Evolutionary conservation across 2,113 vertebrate species (phyloP), one percentile per base, ranked within the genome.

Genomic region (Chlamydotis undulata): DNA sequence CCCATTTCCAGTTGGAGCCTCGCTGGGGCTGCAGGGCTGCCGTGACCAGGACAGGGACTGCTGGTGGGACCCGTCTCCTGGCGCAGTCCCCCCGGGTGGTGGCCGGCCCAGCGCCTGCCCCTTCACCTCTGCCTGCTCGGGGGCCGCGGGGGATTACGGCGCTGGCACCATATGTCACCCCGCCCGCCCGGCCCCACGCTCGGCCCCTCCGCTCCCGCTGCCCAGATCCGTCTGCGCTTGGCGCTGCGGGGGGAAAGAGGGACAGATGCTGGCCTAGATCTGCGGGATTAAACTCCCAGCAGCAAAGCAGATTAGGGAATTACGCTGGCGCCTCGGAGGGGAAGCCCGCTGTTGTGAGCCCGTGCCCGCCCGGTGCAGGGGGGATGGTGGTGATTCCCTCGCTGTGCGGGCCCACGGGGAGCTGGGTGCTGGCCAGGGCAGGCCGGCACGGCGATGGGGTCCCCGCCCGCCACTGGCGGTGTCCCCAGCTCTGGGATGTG

Each of bases 191-290:
- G 67, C 59, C 9, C 77, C 16, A 23, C 4, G 15, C 60, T 24
- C 59, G 39, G 89, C 94, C 47, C 65, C n/a, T 2, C 53, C 45
- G 52, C 75, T 80, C 78, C 6, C 2, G 16, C 74, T 83, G 75
- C 83, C 80, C 84, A 90, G 73, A 97, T 93, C 85, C 64, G 43
- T 85, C 69, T 39, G 84, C 60, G 49, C 95, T 90, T 55, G 57
- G 77, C 59, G 25, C 12, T n/a, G 70, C 22, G 45, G 89, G 92
- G 94, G 83, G 91, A 67, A 87, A 96, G 89, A 80, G 93, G 96
- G 95, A 96, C 97, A 98, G 97, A 97, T 97, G 97, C 97, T 98
- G 98, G 61, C 98, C 97, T 97, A 97, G 97, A 98, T 98, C 95
- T 82, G 79, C 3, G 33, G 97, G 98, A 98, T 98, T 98, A 98